Percentiles rank a stretch among this genome's conserved stretches.
Conservation (phyloP, 64 coral and sea anemone species). For the Porites lutea region DNA sequence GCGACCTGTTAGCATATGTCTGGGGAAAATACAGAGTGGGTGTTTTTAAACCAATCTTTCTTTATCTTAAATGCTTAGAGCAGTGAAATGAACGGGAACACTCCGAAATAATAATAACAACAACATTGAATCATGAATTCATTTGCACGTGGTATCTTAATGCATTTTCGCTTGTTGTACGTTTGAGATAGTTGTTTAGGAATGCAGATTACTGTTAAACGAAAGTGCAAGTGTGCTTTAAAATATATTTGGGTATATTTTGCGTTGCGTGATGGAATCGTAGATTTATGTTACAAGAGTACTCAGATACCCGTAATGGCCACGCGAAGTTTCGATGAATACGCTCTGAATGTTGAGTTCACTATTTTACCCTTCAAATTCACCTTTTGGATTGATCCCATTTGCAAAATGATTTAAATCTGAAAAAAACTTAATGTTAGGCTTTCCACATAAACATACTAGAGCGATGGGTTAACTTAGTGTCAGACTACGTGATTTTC, state of each 20-base stretch:
- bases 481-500: neutral
- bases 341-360: neutral
- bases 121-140: too few relatives aligned
- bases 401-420: neutral
- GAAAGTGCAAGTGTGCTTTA: too few relatives aligned
- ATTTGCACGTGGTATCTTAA: too few relatives aligned
- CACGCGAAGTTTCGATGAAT: conserved; percentile 9
- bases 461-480: neutral
- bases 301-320: conserved; percentile 24
- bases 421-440: neutral
- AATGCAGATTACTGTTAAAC: neutral
- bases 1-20: neutral
- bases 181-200: neutral
- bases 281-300: neutral
- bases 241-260: too few relatives aligned
- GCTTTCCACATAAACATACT: neutral
- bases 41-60: too few relatives aligned
- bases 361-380: neutral
- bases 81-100: too few relatives aligned
- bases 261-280: too few relatives aligned
- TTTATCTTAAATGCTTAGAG: too few relatives aligned
- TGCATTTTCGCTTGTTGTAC: too few relatives aligned
- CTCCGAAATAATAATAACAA: too few relatives aligned
- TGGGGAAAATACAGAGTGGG: too few relatives aligned
- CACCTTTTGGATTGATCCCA: neutral